These are phyloP conservation scores for Diorhabda sublineata DNA, from an alignment of 1,140 invertebrate species.

Conservation along the genomic window DNA sequence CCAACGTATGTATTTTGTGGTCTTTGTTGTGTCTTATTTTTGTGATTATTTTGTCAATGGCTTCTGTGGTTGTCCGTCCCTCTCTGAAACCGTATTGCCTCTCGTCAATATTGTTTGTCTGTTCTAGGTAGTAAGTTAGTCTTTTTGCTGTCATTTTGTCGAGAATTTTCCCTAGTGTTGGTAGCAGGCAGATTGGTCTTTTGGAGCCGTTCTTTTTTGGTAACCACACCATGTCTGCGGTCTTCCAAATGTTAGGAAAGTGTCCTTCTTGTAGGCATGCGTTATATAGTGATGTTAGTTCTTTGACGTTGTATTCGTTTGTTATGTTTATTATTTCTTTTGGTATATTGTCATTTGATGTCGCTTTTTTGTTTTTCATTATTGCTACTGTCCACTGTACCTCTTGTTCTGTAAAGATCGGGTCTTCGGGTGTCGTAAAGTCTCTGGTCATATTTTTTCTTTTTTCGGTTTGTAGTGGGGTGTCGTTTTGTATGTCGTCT, in stretches of 20 bases:
- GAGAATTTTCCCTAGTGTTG: not conserved
- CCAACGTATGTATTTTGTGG: conserved; percentile 4
- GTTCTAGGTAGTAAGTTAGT: not conserved
- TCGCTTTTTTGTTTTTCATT: conserved; percentile 5
- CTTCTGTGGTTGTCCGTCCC: conserved; percentile 15
- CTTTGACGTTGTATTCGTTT: not conserved
- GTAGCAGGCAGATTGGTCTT: not conserved
- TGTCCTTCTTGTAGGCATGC: not conserved
- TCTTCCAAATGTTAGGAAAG: conserved; percentile 7
- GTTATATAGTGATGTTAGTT: not conserved
- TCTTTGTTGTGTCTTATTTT: not conserved
- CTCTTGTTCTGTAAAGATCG: not conserved
- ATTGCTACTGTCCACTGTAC: not conserved
- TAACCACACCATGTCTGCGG: conserved; percentile 1
- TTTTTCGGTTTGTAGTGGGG: not conserved
- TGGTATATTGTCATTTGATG: not conserved
- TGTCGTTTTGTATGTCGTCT: not conserved
- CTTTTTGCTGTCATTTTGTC: not conserved
- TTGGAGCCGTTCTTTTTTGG: not conserved
- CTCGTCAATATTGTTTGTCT: not conserved
- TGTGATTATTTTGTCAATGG: conserved; percentile 4
- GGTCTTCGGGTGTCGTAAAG: not conserved
- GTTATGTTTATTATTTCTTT: not conserved
- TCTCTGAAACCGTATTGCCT: conserved; percentile 26
- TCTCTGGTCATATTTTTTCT: not conserved